Percentiles rank a stretch among this genome's conserved stretches.
These are phyloP conservation scores for Cynopterus brachyotis DNA, from an alignment of 2,113 vertebrate genomes.

Conservation along the genomic window DNA sequence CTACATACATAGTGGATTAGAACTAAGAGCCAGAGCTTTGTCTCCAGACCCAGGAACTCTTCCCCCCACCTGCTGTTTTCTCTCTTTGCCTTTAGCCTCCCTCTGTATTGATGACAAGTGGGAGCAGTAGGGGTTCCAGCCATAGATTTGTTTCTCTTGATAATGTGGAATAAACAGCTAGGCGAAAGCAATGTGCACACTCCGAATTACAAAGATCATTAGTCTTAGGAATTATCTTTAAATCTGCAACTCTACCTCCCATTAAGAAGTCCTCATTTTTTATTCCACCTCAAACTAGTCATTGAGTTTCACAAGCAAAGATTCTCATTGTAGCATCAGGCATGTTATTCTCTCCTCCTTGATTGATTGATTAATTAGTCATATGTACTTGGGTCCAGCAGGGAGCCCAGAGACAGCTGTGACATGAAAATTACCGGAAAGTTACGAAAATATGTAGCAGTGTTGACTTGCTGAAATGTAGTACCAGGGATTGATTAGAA, in stretches of 20 bases:
- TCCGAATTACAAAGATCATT: conserved; percentile 36
- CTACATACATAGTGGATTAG: background rate
- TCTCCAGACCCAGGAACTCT: background rate
- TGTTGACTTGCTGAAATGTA: conserved; percentile 67
- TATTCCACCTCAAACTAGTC: background rate
- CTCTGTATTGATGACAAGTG: background rate
- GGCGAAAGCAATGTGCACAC: background rate
- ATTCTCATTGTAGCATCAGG: conserved; percentile 40
- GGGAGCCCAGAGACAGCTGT: conserved; percentile 69
- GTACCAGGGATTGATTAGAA: conserved; percentile 66
- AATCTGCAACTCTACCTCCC: background rate
- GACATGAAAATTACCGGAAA: conserved; percentile 76
- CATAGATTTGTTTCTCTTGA: background rate
- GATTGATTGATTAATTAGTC: conserved; percentile 80
- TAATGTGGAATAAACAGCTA: conserved; percentile 22
- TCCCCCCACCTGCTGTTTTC: background rate
- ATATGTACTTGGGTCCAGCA: conserved; percentile 70
- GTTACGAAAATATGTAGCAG: conserved; percentile 66
- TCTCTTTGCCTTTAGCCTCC: background rate
- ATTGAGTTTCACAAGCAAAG: conserved; percentile 41
- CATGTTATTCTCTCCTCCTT: conserved; percentile 61
- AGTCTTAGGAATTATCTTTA: conserved; percentile 39
- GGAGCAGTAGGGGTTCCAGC: background rate
- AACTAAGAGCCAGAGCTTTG: background rate
- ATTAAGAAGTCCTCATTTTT: background rate